Evolutionary conservation across 1,140 invertebrate species (phyloP).

Genomic region (Drosophila ogumai): DNA sequence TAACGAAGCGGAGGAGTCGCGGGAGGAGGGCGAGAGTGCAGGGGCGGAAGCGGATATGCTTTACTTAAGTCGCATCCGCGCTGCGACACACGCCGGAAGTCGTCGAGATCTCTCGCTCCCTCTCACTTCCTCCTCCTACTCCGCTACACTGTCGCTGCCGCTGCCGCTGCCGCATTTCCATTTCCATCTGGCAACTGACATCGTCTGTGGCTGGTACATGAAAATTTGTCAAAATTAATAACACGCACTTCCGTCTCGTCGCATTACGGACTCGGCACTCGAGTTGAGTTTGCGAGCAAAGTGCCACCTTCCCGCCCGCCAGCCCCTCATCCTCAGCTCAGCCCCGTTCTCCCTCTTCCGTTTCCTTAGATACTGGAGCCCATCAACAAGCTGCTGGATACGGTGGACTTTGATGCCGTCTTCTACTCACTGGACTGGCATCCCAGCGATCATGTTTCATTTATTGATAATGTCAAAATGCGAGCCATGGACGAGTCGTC

Average conservation of each 20-base stretch:
- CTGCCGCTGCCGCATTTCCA: conserved; percentile 24
- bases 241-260: conserved; percentile 75
- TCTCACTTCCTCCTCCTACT: conserved; percentile 4
- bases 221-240: conserved; percentile 85
- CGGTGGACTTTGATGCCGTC: conserved; percentile 95
- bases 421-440: conserved; percentile 99
- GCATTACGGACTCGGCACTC: conserved; percentile 67
- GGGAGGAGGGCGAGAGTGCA: conserved; percentile 41
- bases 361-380: conserved; percentile 91
- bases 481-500: conserved; percentile 89
- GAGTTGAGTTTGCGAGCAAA: conserved; percentile 26
- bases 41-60: conserved; percentile 81
- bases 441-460: conserved; percentile 97
- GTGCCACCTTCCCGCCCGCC: conserved; percentile 18
- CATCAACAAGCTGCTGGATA: conserved; percentile 95
- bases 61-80: conserved; percentile 82
- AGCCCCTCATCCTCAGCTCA: neutral
- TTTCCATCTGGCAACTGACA: conserved; percentile 59
- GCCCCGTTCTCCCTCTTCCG: neutral
- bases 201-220: conserved; percentile 57
- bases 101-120: conserved; percentile 54
- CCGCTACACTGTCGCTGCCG: conserved; percentile 1
- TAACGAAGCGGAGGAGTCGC: conserved; percentile 9
- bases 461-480: conserved; percentile 94
- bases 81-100: conserved; percentile 80